Evolutionary conservation across 2,113 vertebrate species (phyloP).

Genomic region (Terrapene triunguis): DNA sequence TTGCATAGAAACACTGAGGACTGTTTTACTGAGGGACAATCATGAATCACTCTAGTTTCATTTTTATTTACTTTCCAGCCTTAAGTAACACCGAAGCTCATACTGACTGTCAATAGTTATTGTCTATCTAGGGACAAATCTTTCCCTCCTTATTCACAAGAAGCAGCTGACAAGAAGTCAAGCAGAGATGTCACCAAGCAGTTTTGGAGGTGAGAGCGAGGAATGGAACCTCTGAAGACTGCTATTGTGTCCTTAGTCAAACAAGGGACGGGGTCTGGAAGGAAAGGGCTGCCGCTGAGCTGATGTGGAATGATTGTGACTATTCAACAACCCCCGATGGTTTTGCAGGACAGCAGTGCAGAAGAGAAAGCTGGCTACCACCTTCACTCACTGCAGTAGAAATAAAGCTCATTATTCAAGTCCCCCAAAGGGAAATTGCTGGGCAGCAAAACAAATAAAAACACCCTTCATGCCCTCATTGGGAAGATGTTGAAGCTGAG

Average conservation of each 20-base stretch:
- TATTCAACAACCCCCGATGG: rapidly evolving
- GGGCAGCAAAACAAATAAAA: rapidly evolving
- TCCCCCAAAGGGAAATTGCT: rapidly evolving
- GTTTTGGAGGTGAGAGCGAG: neutral
- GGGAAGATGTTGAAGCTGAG: neutral
- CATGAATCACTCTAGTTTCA: neutral
- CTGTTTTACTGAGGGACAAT: neutral
- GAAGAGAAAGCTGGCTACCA: neutral
- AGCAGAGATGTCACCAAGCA: neutral
- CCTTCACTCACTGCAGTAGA: neutral
- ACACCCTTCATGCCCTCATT: neutral
- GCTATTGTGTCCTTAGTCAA: conserved; percentile 13
- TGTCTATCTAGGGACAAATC: neutral
- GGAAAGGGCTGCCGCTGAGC: neutral
- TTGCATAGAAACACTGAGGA: neutral
- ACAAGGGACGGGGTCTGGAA: neutral
- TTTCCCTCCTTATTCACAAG: neutral
- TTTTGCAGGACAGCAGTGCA: neutral
- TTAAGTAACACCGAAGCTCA: neutral
- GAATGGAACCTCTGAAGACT: conserved; percentile 12
- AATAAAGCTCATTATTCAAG: neutral
- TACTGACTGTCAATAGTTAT: neutral
- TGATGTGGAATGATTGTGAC: neutral
- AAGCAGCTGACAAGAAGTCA: conserved; percentile 5
- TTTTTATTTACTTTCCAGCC: conserved; percentile 46